A percentile compares a stretch with the other conserved stretches of the same genome.
Evolutionary conservation across 2,888 invertebrate species (phyloP).

Genomic region (Isotomurus palustris): DNA sequence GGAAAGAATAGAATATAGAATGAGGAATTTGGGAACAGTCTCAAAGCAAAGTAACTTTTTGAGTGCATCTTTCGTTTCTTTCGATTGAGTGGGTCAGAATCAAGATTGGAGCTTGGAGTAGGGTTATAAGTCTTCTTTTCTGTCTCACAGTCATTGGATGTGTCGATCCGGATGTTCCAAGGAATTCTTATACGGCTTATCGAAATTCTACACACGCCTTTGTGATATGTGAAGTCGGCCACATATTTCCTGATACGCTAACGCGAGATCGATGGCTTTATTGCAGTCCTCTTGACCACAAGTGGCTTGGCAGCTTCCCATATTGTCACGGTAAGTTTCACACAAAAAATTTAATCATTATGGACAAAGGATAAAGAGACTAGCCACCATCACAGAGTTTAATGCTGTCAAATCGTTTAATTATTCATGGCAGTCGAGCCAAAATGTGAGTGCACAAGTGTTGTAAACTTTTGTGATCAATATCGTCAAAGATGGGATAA

Average conservation of each 20-base stretch:
- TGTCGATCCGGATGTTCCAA: conserved; percentile 30
- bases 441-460: neutral
- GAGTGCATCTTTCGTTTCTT: too few species aligned
- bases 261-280: conserved; percentile 38
- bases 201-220: conserved; percentile 44
- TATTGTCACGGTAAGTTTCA: conserved; percentile 40
- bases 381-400: too few species aligned
- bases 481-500: too few species aligned
- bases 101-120: too few species aligned
- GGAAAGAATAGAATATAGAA: too few species aligned
- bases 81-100: too few species aligned
- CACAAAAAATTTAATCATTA: too few species aligned
- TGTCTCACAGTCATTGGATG: conserved; percentile 46
- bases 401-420: neutral
- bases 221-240: conserved; percentile 42
- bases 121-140: too few species aligned
- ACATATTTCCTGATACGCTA: conserved; percentile 41
- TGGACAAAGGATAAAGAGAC: too few species aligned
- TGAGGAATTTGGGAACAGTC: too few species aligned
- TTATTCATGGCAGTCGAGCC: too few species aligned
- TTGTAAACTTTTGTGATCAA: neutral
- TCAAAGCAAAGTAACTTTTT: too few species aligned
- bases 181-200: conserved; percentile 41
- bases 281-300: conserved; percentile 42
- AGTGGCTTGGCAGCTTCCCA: conserved; percentile 32